Evolutionary conservation across 2,888 invertebrate genomes (phyloP), one percentile per base, ranked within the genome.

Genomic region (Tyria jacobaeae): DNA sequence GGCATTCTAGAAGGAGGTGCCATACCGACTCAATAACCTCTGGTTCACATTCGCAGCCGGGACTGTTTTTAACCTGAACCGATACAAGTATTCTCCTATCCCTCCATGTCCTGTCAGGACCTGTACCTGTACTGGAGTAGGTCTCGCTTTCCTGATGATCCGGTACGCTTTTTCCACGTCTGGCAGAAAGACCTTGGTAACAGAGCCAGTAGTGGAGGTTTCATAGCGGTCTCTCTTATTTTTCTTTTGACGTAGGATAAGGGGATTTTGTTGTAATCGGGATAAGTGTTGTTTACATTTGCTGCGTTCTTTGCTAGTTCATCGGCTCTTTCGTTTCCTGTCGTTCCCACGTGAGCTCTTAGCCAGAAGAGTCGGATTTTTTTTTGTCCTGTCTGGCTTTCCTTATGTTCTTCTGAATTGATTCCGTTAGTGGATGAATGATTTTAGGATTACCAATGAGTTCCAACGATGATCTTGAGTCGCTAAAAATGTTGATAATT

Each of bases 331-430:
- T 65, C n/a, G n/a, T n/a, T n/a, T n/a, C n/a, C n/a, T n/a, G n/a
- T n/a, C n/a, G n/a, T n/a, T n/a, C n/a, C n/a, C 65, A 50, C 55
- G 37, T 65, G 61, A 0, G 61, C 65, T 21, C 57, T 57, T 1
- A 64, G 27, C 68, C 62, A 68, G 48, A 60, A 64, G 10, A 68
- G 35, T 21, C 41, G 10, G n/a, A n/a, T n/a, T n/a, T n/a, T n/a
- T 14, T 1, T 35, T 10, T 14, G 2, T 14, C 12, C 35, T 14
- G n/a, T n/a, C n/a, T n/a, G n/a, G n/a, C 14, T 35, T 14, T 35
- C 6, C 35, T 4, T 7, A 1, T 4, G 1, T 3, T 4, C 1
- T 31, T 49, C 21, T 31, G 47, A 4, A 60, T 52, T 12, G 12
- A 2, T 4, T 24, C 27, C 4, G 41, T 37, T 21, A 63, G 44